A percentile compares a stretch with the other conserved stretches of the same genome.
Conservation (phyloP, 2,888 invertebrate genomes). For the Boloria euphrosyne region DNA sequence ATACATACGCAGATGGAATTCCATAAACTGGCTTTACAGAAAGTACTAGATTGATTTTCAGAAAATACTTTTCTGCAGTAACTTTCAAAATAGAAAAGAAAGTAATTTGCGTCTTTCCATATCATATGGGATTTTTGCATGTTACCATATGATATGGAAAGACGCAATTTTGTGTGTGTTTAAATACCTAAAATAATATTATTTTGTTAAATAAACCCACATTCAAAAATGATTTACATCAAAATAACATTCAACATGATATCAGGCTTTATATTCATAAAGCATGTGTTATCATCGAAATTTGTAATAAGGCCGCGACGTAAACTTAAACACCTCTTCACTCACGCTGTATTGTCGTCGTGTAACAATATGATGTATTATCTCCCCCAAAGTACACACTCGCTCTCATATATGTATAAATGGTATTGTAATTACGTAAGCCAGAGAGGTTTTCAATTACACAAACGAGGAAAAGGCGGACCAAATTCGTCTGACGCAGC, state of each 20-base stretch:
- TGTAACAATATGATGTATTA: conserved; percentile 25
- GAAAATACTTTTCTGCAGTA: background rate
- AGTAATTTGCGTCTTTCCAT: background rate
- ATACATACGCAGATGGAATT: conserved; percentile 29
- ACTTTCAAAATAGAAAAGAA: background rate
- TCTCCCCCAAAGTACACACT: conserved; percentile 22
- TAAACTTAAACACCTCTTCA: conserved; percentile 13
- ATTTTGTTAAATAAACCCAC: background rate
- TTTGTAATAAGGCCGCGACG: conserved; percentile 16
- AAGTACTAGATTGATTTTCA: background rate
- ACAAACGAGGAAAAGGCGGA: conserved; percentile 61
- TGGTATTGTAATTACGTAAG: conserved; percentile 32
- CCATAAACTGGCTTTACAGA: conserved; percentile 22
- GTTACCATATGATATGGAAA: too few species aligned
- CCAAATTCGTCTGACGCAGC: conserved; percentile 34
- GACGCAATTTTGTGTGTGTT: too few species aligned
- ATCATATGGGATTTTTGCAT: too few species aligned
- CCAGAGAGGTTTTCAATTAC: conserved; percentile 53
- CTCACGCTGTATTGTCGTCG: conserved; percentile 8
- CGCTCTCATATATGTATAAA: conserved; percentile 14
- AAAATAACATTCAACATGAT: background rate
- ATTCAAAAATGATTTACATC: background rate
- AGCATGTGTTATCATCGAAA: conserved; percentile 7
- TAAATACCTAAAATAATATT: too few species aligned
- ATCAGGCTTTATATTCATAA: background rate